Conservation (phyloP, 37 sponge, comb jelly and placozoan species). For the Aphrocallistes beatrix region DNA sequence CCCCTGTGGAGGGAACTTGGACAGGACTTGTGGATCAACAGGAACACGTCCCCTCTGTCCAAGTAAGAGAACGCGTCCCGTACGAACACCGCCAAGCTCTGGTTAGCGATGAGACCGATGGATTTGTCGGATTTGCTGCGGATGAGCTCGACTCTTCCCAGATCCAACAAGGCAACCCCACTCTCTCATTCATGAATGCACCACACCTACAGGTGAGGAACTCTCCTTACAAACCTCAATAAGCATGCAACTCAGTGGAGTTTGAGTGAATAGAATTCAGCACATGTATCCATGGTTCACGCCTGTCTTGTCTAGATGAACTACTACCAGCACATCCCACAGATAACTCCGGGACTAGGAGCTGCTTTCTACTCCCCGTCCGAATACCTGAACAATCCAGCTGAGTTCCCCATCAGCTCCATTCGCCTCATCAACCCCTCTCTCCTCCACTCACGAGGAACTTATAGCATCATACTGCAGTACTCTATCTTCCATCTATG, state of each 20-base stretch:
- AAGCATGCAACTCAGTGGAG: too few species aligned
- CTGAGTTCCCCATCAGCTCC: slow-evolving; percentile 13
- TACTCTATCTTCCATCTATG: too few species aligned
- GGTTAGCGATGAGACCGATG: slow-evolving; percentile 38
- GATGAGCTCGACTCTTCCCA: too few species aligned
- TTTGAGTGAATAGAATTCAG: too few species aligned
- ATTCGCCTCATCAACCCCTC: not conserved
- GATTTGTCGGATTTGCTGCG: not conserved
- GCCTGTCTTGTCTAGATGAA: not conserved
- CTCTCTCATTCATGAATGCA: slow-evolving; percentile 13
- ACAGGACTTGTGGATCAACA: slow-evolving; percentile 48
- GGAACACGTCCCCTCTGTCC: slow-evolving; percentile 79
- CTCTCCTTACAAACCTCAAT: too few species aligned
- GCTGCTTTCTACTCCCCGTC: not conserved
- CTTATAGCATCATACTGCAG: too few species aligned
- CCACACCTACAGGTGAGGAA: slow-evolving; percentile 16
- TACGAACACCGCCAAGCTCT: slow-evolving; percentile 59
- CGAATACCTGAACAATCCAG: not conserved
- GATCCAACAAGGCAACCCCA: not conserved
- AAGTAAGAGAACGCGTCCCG: slow-evolving; percentile 59
- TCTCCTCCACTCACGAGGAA: not conserved
- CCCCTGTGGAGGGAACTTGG: slow-evolving; percentile 32
- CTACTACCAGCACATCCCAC: not conserved
- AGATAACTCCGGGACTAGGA: not conserved
- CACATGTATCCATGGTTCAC: too few species aligned